Evolutionary conservation across 2,113 vertebrate genomes (phyloP).

Genomic region (Chaetura pelagica): DNA sequence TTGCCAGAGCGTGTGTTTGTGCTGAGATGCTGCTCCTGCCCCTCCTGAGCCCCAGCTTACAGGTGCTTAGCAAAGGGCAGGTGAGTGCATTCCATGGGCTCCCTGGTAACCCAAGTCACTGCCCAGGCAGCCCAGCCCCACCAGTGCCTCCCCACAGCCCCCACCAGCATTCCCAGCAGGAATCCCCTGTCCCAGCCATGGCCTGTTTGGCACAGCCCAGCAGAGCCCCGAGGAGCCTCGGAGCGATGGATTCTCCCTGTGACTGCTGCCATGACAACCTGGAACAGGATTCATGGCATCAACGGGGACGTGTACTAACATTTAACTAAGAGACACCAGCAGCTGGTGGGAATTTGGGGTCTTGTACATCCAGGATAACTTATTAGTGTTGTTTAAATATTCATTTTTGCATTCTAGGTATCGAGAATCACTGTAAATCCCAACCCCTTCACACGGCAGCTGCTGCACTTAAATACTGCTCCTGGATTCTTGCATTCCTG

Average conservation of each 20-base stretch:
- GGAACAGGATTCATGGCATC: background rate
- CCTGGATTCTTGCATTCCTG: background rate
- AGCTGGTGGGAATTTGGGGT: background rate
- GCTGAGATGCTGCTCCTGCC: background rate
- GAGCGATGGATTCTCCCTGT: background rate
- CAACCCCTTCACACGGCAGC: background rate
- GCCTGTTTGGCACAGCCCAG: too few relatives aligned
- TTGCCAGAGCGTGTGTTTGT: background rate
- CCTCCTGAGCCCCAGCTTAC: background rate
- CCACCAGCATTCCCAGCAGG: too few relatives aligned
- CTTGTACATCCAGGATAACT: background rate
- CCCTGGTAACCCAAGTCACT: too few relatives aligned
- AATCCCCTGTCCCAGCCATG: too few relatives aligned
- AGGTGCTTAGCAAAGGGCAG: background rate
- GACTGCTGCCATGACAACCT: background rate
- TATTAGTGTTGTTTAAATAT: background rate
- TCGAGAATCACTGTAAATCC: background rate
- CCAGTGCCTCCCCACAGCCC: too few relatives aligned
- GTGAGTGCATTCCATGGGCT: fast-evolving
- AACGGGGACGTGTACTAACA: background rate
- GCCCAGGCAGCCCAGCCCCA: too few relatives aligned
- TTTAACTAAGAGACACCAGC: conserved; percentile 36
- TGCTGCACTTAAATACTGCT: background rate
- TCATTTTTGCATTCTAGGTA: background rate
- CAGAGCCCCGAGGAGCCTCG: too few relatives aligned